These are phyloP conservation scores for Megalonaias nervosa DNA, from an alignment of 1,140 invertebrate genomes.

Conservation along the genomic window DNA sequence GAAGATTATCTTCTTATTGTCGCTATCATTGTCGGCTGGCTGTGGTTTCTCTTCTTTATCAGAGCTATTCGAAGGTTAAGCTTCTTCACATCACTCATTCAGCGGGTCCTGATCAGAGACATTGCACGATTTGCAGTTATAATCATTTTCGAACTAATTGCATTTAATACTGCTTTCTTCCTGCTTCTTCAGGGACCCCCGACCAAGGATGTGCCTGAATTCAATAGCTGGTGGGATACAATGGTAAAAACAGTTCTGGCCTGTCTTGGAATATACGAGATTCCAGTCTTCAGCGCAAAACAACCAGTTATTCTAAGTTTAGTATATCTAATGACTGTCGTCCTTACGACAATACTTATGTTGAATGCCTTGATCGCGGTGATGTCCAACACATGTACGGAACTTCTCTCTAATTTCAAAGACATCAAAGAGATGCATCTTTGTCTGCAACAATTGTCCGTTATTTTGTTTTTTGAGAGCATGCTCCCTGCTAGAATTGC, in stretches of 20 bases:
- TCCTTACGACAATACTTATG: constrained; percentile 55
- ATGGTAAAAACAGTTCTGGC: constrained; percentile 59
- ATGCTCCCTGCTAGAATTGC: constrained; percentile 17
- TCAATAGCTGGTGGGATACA: too few species aligned
- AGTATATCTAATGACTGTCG: constrained; percentile 46
- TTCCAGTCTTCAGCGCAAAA: constrained; percentile 33
- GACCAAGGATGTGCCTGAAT: neutral
- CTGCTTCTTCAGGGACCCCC: constrained; percentile 6
- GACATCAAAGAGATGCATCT: constrained; percentile 41
- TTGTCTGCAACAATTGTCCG: constrained; percentile 31
- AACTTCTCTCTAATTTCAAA: constrained; percentile 39
- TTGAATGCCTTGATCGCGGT: constrained; percentile 60
- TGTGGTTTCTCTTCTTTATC: constrained; percentile 42
- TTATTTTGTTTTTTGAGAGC: constrained; percentile 55
- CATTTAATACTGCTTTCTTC: constrained; percentile 53
- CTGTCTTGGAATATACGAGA: constrained; percentile 38
- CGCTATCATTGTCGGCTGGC: constrained; percentile 45
- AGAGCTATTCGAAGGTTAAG: constrained; percentile 38
- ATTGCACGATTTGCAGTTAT: constrained; percentile 41
- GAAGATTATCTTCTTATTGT: constrained; percentile 33
- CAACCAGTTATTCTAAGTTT: constrained; percentile 42
- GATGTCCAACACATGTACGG: constrained; percentile 58
- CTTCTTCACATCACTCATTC: constrained; percentile 50
- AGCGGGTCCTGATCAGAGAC: constrained; percentile 45
- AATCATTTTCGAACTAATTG: constrained; percentile 42